A percentile compares a stretch with the other conserved stretches of the same genome.
Evolutionary conservation across 2,113 vertebrate genomes (phyloP).

Genomic region (Verasper variegatus): DNA sequence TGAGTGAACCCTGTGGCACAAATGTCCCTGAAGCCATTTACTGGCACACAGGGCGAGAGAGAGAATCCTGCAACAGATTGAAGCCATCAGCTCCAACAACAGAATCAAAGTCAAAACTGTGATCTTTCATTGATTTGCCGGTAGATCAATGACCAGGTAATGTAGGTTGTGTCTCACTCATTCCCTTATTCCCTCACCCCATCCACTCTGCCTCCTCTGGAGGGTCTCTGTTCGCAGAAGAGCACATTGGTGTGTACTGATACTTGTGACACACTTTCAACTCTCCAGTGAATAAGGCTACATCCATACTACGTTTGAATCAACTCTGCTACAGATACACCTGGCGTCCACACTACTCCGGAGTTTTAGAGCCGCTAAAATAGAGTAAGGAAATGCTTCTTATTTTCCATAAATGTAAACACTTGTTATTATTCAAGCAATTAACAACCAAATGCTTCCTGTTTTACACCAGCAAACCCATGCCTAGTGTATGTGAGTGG

Average conservation of each 20-base stretch:
- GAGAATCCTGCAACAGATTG: not conserved
- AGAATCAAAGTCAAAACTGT: constrained; percentile 26
- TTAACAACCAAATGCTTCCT: no score
- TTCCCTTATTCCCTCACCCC: not conserved
- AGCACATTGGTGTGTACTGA: not conserved
- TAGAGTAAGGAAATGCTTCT: no score
- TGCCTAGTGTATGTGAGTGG: no score
- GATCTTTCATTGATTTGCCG: constrained; percentile 35
- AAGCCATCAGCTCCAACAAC: not conserved
- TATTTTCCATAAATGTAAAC: no score
- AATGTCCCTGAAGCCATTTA: not conserved
- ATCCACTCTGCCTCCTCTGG: not conserved
- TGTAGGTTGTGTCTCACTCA: constrained; percentile 10
- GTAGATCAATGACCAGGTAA: not conserved
- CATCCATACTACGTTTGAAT: no score
- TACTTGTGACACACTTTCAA: not conserved
- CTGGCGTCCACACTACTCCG: no score
- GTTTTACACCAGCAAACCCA: no score
- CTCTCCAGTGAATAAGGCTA: no score
- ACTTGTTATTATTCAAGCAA: no score
- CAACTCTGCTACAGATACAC: no score
- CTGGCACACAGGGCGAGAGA: not conserved
- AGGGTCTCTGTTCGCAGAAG: not conserved
- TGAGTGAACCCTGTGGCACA: not conserved
- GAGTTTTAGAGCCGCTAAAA: no score